Evolutionary conservation across 2,797 vertebrate species (phyloP).

Genomic region (Pachyuromys duprasi): DNA sequence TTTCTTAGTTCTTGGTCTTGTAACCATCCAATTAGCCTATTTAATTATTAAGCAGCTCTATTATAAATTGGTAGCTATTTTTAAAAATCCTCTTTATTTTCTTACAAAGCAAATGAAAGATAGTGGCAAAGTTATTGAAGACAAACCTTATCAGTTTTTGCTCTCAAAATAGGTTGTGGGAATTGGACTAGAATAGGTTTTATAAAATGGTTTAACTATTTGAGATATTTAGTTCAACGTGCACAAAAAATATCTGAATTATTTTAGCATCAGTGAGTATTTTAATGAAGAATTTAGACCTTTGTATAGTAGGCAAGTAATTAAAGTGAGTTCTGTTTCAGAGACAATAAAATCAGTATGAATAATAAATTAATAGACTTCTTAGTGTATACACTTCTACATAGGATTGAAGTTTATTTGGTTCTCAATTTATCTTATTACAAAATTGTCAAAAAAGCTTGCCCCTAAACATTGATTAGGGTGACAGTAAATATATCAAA

Average conservation of each 20-base stretch:
- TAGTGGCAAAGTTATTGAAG: slow-evolving; percentile 55
- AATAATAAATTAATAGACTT: slow-evolving; percentile 31
- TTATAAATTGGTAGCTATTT: slow-evolving; percentile 61
- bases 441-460: background rate
- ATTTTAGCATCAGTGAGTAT: background rate
- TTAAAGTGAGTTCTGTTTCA: slow-evolving; percentile 46
- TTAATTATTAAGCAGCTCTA: slow-evolving; percentile 73
- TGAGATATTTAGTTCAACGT: slow-evolving; percentile 45
- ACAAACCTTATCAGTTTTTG: slow-evolving; percentile 60
- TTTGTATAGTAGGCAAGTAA: background rate
- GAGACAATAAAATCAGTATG: background rate
- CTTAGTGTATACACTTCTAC: background rate
- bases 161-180: slow-evolving; percentile 43
- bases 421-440: background rate
- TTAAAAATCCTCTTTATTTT: slow-evolving; percentile 43
- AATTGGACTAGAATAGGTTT: slow-evolving; percentile 62
- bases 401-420: background rate
- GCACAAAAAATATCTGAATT: background rate
- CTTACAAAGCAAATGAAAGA: slow-evolving; percentile 66
- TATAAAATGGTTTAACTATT: slow-evolving; percentile 62
- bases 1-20: slow-evolving; percentile 60
- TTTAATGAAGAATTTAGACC: slow-evolving; percentile 52
- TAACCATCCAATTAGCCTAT: slow-evolving; percentile 66
- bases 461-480: background rate
- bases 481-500: background rate